Evolutionary conservation across 2,113 vertebrate genomes (phyloP).

Genomic region (Nannospalax galili): DNA sequence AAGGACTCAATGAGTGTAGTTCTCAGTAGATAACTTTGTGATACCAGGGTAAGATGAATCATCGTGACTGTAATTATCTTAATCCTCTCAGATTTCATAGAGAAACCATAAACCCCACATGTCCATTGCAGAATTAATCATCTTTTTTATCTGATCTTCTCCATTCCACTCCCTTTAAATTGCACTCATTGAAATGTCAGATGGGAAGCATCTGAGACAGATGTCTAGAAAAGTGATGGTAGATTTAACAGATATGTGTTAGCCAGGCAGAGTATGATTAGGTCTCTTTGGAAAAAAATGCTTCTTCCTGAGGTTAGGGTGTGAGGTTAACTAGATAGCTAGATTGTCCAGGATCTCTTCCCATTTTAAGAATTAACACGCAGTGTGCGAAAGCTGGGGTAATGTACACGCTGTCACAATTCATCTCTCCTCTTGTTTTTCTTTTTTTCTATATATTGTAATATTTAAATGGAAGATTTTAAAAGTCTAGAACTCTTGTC

Average conservation of each 20-base stretch:
- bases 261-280: background rate
- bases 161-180: background rate
- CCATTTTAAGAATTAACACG: background rate
- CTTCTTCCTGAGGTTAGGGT: background rate
- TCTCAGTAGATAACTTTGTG: background rate
- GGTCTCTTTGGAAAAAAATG: background rate
- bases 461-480: background rate
- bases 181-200: background rate
- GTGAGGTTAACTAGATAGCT: background rate
- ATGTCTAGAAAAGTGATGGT: background rate
- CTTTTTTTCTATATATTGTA: background rate
- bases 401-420: fast-evolving
- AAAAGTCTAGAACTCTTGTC: background rate
- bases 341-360: background rate
- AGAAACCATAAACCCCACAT: background rate
- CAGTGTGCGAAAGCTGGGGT: fast-evolving
- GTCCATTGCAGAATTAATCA: background rate
- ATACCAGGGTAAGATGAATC: background rate
- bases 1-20: background rate
- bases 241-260: background rate
- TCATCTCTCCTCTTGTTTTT: background rate
- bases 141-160: background rate
- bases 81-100: background rate
- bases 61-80: background rate
- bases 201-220: background rate